These are phyloP conservation scores for Lepidocyrtoides sp. DNA, from an alignment of 2,888 invertebrate genomes.

Conservation along the genomic window DNA sequence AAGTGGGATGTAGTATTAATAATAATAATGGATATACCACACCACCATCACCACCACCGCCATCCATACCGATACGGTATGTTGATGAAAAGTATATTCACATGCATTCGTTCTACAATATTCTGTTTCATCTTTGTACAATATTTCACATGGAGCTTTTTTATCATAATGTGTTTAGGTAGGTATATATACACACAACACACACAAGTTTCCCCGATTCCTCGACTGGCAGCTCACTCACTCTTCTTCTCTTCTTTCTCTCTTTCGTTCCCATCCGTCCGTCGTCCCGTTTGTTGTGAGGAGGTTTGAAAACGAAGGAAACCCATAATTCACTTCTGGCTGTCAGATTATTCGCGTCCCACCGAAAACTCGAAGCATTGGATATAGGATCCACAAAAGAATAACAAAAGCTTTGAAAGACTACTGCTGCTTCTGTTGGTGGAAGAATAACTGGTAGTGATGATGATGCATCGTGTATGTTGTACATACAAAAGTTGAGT, in stretches of 20 bases:
- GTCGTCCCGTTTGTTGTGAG: conserved; percentile 77
- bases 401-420: conserved; percentile 84
- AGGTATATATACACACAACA: neutral
- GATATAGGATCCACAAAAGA: conserved; percentile 84
- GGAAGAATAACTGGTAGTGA: conserved; percentile 45
- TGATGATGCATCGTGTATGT: conserved; percentile 55
- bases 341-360: conserved; percentile 85
- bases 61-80: neutral
- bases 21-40: conserved; percentile 40
- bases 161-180: neutral
- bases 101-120: neutral
- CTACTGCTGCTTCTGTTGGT: conserved; percentile 63
- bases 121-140: neutral
- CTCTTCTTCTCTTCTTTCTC: conserved; percentile 69
- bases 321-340: conserved; percentile 85
- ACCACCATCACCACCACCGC: neutral
- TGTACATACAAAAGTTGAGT: neutral
- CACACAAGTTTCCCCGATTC: conserved; percentile 30
- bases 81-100: conserved; percentile 20
- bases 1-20: conserved; percentile 53
- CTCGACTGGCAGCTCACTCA: conserved; percentile 67
- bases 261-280: conserved; percentile 73
- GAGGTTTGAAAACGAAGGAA: conserved; percentile 82
- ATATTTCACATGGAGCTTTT: neutral
- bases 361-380: conserved; percentile 81